A percentile compares a stretch with the other conserved stretches of the same genome.
These are phyloP conservation scores for Oncorhynchus mykiss DNA, from an alignment of 2,113 vertebrate genomes.

Conservation along the genomic window DNA sequence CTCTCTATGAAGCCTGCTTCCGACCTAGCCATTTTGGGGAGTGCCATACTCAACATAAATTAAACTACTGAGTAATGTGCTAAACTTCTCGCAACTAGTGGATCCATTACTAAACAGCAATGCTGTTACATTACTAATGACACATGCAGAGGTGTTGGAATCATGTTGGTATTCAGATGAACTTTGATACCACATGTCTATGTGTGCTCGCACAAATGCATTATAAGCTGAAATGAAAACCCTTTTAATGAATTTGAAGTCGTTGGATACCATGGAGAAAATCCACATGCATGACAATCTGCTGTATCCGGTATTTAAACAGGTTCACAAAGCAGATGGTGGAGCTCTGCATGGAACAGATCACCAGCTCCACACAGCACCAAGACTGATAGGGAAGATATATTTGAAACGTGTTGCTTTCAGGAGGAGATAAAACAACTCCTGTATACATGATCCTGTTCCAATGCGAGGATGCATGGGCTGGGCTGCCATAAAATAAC, in stretches of 20 bases:
- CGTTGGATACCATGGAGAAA: conserved; percentile 56
- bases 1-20: too few relatives aligned
- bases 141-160: conserved; percentile 7
- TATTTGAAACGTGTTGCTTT: conserved; percentile 35
- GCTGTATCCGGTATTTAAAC: conserved; percentile 69
- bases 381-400: conserved; percentile 26
- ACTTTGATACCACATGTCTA: not conserved
- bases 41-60: not conserved
- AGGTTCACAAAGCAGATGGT: conserved; percentile 76
- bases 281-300: conserved; percentile 66
- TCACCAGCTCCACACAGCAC: conserved; percentile 46
- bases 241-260: conserved; percentile 64
- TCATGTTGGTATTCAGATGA: not conserved
- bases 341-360: conserved; percentile 40
- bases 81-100: not conserved
- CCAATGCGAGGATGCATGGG: not conserved
- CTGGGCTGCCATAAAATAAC: conserved; percentile 1
- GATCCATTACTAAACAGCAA: conserved; percentile 11
- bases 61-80: not conserved
- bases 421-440: conserved; percentile 28
- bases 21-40: not conserved
- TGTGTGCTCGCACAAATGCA: conserved; percentile 13
- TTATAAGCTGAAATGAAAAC: conserved; percentile 35
- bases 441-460: not conserved
- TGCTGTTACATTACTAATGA: not conserved